phyloP scores from a whole-genome alignment of 2,888 invertebrate species.

The Eupithecia inturbata region DNA sequence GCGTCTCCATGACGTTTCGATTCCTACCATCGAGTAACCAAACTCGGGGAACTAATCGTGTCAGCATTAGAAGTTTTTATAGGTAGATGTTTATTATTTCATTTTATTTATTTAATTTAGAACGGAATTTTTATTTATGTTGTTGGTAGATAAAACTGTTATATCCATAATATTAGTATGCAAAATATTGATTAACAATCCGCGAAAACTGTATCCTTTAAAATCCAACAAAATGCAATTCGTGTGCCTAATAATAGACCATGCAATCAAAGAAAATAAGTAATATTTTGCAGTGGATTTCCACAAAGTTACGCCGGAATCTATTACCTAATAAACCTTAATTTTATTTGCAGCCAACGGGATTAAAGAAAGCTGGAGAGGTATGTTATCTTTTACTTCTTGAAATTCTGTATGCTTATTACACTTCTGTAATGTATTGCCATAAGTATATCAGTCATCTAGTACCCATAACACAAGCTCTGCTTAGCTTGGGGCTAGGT shows the following conservation, averaged over 20 bases:
- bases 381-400: not conserved
- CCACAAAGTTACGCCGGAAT: not conserved
- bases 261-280: not conserved
- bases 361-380: not conserved
- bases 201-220: too few relatives aligned
- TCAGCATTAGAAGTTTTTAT: not conserved
- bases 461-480: too few relatives aligned
- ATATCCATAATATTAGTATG: too few relatives aligned
- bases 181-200: too few relatives aligned
- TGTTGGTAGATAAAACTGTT: not conserved
- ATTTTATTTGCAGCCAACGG: not conserved
- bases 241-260: not conserved
- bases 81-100: too few relatives aligned
- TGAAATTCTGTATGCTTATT: not conserved
- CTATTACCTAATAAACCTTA: not conserved
- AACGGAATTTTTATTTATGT: too few relatives aligned
- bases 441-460: too few relatives aligned
- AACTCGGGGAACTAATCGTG: not conserved
- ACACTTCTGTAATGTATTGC: too few relatives aligned
- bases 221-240: not conserved
- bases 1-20: not conserved
- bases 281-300: not conserved
- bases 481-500: too few relatives aligned
- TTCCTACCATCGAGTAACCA: not conserved
- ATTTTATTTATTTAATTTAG: too few relatives aligned